Base-by-base conservation (phyloP, 1,140 invertebrate genomes). In the Camponotus vicinus region DNA sequence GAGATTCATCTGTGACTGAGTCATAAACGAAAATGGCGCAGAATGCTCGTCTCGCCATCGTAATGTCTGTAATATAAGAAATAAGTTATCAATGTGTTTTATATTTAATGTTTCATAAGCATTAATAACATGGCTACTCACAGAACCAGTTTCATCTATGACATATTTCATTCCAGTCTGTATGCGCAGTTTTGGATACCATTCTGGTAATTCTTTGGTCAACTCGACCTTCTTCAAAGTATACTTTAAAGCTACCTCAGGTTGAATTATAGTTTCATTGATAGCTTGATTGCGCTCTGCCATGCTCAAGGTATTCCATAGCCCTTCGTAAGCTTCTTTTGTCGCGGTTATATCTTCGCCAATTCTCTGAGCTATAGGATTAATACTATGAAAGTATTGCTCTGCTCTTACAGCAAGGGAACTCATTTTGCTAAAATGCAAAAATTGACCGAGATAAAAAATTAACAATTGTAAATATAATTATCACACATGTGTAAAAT, bases 11-110 rank as follows among this genome's bases (percentile, higher is more conserved):
- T 98, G 97, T 42, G 97, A 98, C 90, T 96, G 96, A 0, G 97
- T 98, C 94, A 97, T 97, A 94, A 97, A 98, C 0, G 97, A 96
- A 94, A 98, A 98, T 27, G 97, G 97, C 55, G 96, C 97, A 0
- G 97, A 97, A 92, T 98, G 97, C 92, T 98, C 97, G 93, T 98
- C 97, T 87, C 96, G 95, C 95, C 97, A 98, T n/a, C 93, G 92
- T 55, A 95, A 78, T 27, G 94, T 95, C 95, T 95, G 69, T 6
- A 93, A 89, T 37, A 49, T 0, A 57, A 85, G 0, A 52, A 52
- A 76, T 57, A 59, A 57, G 4, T 73, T 77, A 15, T 52, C 27
- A 27, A 7, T 15, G 15, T 66, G 11, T 13, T 66, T 3, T 52
- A 0, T 3, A 34, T 77, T 32, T 59, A 75, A 59, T 49, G n/a